Percentiles rank a stretch among this genome's conserved stretches.
phyloP scores from a whole-genome alignment of 2,888 invertebrate species.

The Trissoscelio sp. region DNA sequence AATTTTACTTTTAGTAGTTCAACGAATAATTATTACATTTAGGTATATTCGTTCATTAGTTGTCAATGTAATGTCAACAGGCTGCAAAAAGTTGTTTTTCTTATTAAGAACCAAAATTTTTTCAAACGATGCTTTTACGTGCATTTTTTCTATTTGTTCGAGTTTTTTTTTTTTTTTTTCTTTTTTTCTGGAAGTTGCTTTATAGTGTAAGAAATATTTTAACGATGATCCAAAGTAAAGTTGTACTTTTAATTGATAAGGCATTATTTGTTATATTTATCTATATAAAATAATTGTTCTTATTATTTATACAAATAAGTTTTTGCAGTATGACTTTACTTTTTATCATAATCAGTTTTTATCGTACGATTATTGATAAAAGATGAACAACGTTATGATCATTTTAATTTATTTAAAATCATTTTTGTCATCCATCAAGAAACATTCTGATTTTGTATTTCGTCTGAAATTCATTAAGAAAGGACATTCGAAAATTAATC shows the following conservation, averaged over 20 bases:
- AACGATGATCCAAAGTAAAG: constrained; percentile 30
- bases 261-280: too few species aligned
- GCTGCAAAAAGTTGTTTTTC: constrained; percentile 57
- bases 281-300: background rate
- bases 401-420: constrained; percentile 22
- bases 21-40: constrained; percentile 46
- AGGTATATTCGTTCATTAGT: constrained; percentile 44
- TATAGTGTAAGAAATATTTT: constrained; percentile 60
- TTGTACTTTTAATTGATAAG: constrained; percentile 24
- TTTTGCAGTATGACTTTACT: constrained; percentile 27
- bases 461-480: constrained; percentile 36
- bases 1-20: constrained; percentile 47
- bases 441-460: constrained; percentile 45
- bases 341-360: constrained; percentile 27
- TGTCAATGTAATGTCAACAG: constrained; percentile 58
- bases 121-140: constrained; percentile 13
- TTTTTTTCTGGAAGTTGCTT: constrained; percentile 46
- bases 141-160: constrained; percentile 15
- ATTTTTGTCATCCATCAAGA: constrained; percentile 37
- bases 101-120: constrained; percentile 3
- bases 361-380: constrained; percentile 2
- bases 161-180: background rate
- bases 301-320: background rate
- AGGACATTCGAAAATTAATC: constrained; percentile 35
- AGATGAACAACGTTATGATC: constrained; percentile 11